Conservation (phyloP, 2,113 vertebrate species). For the Mormoops blainvillei region DNA sequence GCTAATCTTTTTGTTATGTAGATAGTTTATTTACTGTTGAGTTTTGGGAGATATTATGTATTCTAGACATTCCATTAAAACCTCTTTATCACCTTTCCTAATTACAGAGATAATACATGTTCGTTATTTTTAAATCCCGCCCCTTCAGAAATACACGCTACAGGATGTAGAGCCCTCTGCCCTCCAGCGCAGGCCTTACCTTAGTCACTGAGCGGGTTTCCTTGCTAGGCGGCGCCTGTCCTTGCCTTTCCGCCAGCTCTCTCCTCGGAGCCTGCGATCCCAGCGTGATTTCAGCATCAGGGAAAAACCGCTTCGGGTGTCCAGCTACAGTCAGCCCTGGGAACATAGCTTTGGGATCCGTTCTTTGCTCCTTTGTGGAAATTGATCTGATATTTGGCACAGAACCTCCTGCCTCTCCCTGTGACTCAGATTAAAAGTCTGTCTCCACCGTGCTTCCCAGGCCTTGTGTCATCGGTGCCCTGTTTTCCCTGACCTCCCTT, state of each 20-base stretch:
- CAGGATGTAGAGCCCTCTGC: neutral
- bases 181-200: neutral
- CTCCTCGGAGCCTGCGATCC: neutral
- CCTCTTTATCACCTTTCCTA: neutral
- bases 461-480: neutral
- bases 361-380: slow-evolving; percentile 56
- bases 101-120: neutral
- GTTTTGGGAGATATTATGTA: neutral
- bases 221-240: neutral
- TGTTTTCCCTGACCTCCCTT: neutral
- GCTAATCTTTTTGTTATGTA: neutral
- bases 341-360: slow-evolving; percentile 14
- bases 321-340: slow-evolving; percentile 31
- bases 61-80: neutral
- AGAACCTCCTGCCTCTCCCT: neutral
- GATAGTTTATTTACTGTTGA: neutral
- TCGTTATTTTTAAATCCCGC: neutral
- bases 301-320: neutral
- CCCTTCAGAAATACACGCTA: neutral
- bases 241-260: neutral
- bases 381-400: neutral
- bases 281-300: slow-evolving; percentile 29
- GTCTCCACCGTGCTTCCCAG: neutral
- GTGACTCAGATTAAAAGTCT: slow-evolving; percentile 24
- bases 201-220: neutral